Conservation (phyloP, 2,888 invertebrate species). For the Stenichneumon culpator region DNA sequence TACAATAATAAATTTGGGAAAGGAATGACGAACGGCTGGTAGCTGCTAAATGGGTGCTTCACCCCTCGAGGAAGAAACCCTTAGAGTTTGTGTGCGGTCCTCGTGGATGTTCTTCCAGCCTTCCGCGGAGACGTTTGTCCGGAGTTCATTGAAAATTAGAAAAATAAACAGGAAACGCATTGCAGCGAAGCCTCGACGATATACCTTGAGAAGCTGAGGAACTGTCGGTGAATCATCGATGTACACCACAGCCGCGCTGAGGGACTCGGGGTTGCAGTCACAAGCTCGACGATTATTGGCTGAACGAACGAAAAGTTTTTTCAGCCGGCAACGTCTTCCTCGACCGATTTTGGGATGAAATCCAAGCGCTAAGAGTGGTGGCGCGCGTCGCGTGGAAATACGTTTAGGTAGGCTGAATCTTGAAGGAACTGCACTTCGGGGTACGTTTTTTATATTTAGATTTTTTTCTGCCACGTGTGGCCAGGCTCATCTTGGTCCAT, state of each 20-base stretch:
- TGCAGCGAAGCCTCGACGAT: slow-evolving; percentile 13
- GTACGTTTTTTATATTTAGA: neutral
- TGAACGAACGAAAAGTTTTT: slow-evolving; percentile 57
- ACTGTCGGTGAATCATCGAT: slow-evolving; percentile 25
- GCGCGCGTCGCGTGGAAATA: neutral
- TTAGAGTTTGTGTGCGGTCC: neutral
- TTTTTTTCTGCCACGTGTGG: no score
- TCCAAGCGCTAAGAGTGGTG: slow-evolving; percentile 9
- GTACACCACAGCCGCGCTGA: neutral
- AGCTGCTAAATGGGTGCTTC: slow-evolving; percentile 11
- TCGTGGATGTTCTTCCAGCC: slow-evolving; percentile 7
- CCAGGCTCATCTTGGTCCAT: no score
- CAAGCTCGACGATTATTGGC: slow-evolving; percentile 43
- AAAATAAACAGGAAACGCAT: slow-evolving; percentile 59
- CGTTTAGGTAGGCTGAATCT: neutral
- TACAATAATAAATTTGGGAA: slow-evolving; percentile 66
- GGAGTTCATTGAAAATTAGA: slow-evolving; percentile 59
- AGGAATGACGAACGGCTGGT: slow-evolving; percentile 53
- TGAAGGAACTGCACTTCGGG: no score
- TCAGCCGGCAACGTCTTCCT: slow-evolving; percentile 42
- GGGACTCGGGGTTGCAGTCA: slow-evolving; percentile 27
- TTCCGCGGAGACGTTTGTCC: slow-evolving; percentile 30
- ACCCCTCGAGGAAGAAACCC: slow-evolving; percentile 19
- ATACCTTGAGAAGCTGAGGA: neutral
- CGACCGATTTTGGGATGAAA: neutral